Base-by-base conservation (phyloP, 2,888 invertebrate genomes). In the Nomada ruficornis region DNA sequence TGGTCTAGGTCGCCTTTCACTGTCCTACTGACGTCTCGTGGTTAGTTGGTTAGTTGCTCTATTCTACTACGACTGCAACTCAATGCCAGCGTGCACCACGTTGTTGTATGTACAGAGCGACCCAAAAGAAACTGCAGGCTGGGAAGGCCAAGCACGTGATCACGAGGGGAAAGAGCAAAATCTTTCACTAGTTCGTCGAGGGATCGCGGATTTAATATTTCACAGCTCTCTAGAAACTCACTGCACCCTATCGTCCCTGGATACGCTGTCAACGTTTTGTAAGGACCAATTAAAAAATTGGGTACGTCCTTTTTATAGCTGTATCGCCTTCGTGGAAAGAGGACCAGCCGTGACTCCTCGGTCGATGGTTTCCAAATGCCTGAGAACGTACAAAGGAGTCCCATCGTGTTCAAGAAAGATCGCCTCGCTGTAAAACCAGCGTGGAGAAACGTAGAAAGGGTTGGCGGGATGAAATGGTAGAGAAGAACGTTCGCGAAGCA, bases 1-100 rank as follows among this genome's bases (percentile, higher is more conserved):
- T 92, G 92, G 92, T 92, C 92, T 92, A 92, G 92, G 92, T 92
- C 92, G 92, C 92, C 92, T 92, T 92, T 92, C 92, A 92, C 92
- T 92, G 92, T 92, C 92, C 92, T 91, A 92, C 90, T 91, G 88
- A 90, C 88, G 90, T 89, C 88, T 90, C 86, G 89, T 90, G 89
- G 90, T 90, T 89, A 89, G 82, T 89, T 88, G 85, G 84, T 89
- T 90, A 88, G 86, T 90, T 86, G 87, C 88, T 85, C 88, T 82
- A 90, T 89, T 90, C 88, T 89, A 85, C 87, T 72, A 81, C 78
- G 86, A 80, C 83, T 89, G 83, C 88, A 74, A 84, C 86, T 90
- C 90, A 90, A 90, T 90, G 89, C 90, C 90, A 90, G 84, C 90
- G 81, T 83, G 77, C 80, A 87, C 75, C 87, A 85, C 75, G 85